Base-by-base conservation (phyloP, 1,140 invertebrate genomes). In the Stegodyphus dumicola region DNA sequence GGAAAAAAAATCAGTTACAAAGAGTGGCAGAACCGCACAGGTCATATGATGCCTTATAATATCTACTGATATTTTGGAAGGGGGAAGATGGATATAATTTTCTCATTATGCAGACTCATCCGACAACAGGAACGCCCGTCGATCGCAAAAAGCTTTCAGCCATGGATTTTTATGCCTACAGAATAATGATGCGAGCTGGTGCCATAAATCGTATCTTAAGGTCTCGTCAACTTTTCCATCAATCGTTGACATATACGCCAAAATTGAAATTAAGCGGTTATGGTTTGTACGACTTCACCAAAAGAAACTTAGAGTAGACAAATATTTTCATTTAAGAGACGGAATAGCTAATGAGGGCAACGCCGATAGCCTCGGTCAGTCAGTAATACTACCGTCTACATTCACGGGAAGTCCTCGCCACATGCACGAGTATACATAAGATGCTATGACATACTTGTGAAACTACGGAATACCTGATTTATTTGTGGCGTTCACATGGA, bases 161-260 rank as follows among this genome's bases (percentile, higher is more conserved):
- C 0, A 76, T 67, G 64, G 10, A 77, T 11, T 83, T 49, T 52
- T 79, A 88, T 56, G 18, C 70, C 0, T 86, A 87, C 52, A 17
- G 54, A 49, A 52, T 86, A 9, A 73, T 86, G 67, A 76, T 77
- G 54, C 17, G 67, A n/a, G 15, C 33, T 17, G 18, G 11, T 53
- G 13, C 18, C 54, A 88, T 86, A 70, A 90, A 88, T 70, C 67
- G 75, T n/a, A 64, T 91, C 18, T 73, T 87, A 15, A n/a, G 53
- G 75, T 10, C 78, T 70, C 87, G n/a, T n/a, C n/a, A n/a, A n/a
- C 56, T 89, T 2, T 73, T 70, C 33, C 79, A 88, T 6, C 88
- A 89, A 78, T 87, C 11, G 86, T 89, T 6, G 86, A 88, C 17
- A 18, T 69, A 17, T 88, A 87, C 15, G 18, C 74, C 4, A 87